These are phyloP conservation scores for Elanus axillaris DNA, from an alignment of 2,113 vertebrate species.

Conservation along the genomic window DNA sequence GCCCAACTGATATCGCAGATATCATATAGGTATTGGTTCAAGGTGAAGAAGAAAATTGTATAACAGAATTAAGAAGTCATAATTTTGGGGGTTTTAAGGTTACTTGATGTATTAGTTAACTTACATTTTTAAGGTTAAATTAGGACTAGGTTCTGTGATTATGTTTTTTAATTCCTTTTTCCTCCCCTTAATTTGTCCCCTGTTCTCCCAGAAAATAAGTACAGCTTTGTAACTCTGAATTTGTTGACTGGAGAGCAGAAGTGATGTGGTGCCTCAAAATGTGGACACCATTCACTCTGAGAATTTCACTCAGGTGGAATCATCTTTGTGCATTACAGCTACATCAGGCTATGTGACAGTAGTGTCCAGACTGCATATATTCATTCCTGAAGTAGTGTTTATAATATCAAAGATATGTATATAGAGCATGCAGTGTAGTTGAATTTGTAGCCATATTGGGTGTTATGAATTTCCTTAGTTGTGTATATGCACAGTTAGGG, in stretches of 20 bases:
- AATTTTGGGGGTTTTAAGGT: not conserved
- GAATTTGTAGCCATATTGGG: not conserved
- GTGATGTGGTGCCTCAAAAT: not conserved
- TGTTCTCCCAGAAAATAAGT: not conserved
- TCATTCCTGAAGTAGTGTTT: not conserved
- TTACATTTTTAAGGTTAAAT: not conserved
- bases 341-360: not conserved
- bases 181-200: not conserved
- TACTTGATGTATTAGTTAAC: not conserved
- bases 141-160: not conserved
- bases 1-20: not conserved
- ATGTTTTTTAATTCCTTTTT: not conserved
- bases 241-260: not conserved
- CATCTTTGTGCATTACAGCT: not conserved
- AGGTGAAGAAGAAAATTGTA: not conserved
- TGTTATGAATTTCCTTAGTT: not conserved
- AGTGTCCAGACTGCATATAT: not conserved
- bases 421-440: not conserved
- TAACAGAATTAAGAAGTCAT: not conserved
- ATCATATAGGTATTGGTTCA: not conserved
- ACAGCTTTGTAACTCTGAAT: not conserved
- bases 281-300: not conserved
- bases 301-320: not conserved
- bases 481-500: not conserved
- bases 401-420: not conserved